A percentile compares a stretch with the other conserved stretches of the same genome.
phyloP scores from a whole-genome alignment of 2,888 invertebrate species.

The Hyles lineata region DNA sequence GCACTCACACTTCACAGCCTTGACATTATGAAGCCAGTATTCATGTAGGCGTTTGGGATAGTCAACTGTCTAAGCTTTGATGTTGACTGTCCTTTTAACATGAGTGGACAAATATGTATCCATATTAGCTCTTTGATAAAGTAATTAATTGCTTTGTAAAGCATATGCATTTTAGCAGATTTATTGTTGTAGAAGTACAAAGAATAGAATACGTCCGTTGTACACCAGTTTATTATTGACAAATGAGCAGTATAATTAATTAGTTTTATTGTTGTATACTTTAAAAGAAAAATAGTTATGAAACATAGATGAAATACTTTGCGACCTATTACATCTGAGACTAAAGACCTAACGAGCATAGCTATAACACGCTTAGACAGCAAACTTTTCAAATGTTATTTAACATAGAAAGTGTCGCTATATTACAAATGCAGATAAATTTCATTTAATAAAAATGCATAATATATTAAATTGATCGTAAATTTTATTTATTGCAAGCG shows the following conservation, averaged over 20 bases:
- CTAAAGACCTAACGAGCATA: too few species aligned
- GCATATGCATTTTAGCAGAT: too few species aligned
- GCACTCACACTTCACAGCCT: background rate
- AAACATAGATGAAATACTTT: too few species aligned
- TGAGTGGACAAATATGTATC: background rate
- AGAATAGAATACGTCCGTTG: too few species aligned
- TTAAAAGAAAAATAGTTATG: too few species aligned
- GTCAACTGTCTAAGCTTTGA: background rate
- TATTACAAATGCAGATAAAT: background rate
- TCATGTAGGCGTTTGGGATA: background rate
- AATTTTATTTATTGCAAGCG: background rate
- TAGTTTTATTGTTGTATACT: too few species aligned
- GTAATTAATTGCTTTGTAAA: too few species aligned
- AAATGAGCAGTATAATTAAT: too few species aligned
- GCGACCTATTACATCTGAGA: too few species aligned
- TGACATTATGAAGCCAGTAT: constrained; percentile 10
- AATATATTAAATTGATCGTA: background rate
- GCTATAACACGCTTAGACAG: background rate
- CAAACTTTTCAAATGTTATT: background rate
- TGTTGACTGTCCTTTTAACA: background rate
- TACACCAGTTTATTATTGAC: too few species aligned
- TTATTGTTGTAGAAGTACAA: too few species aligned
- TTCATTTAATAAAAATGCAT: background rate
- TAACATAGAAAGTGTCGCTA: background rate
- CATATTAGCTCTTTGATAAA: too few species aligned